Percentiles rank a stretch among this genome's conserved stretches.
Conservation (phyloP, 2,797 vertebrate species). For the Phrynocephalus forsythii region DNA sequence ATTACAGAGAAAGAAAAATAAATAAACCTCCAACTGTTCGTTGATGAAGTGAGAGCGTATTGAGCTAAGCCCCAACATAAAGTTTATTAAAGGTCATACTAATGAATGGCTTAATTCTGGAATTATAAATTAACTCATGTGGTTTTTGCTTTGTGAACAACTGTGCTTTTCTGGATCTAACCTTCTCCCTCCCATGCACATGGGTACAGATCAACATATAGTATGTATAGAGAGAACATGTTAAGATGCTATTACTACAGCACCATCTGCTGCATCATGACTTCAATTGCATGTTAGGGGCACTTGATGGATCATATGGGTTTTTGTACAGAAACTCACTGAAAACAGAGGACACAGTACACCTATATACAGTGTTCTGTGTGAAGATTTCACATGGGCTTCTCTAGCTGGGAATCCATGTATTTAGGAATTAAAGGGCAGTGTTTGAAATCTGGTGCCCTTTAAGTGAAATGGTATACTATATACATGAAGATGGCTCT, state of each 20-base stretch:
- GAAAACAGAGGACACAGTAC: neutral
- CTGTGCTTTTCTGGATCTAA: conserved; percentile 28
- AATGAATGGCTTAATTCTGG: conserved; percentile 53
- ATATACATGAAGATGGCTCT: too few species aligned
- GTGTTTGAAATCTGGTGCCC: neutral
- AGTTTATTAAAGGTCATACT: conserved; percentile 30
- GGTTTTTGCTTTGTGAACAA: conserved; percentile 44
- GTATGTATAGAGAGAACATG: neutral
- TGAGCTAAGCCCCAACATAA: conserved; percentile 26
- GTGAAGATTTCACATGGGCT: neutral
- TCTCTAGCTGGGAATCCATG: neutral
- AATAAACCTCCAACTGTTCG: conserved; percentile 31
- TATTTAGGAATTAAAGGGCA: neutral
- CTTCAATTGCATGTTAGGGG: neutral
- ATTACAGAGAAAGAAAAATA: neutral
- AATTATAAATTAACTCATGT: conserved; percentile 44
- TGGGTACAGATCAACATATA: neutral
- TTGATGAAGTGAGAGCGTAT: conserved; percentile 21
- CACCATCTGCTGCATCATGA: neutral
- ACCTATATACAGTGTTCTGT: rapidly evolving
- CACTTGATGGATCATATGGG: neutral
- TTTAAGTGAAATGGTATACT: neutral
- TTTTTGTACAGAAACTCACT: neutral
- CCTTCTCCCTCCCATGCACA: neutral
- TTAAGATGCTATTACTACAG: neutral